Conservation (phyloP, 2,113 vertebrate genomes). For the Uria aalge region DNA sequence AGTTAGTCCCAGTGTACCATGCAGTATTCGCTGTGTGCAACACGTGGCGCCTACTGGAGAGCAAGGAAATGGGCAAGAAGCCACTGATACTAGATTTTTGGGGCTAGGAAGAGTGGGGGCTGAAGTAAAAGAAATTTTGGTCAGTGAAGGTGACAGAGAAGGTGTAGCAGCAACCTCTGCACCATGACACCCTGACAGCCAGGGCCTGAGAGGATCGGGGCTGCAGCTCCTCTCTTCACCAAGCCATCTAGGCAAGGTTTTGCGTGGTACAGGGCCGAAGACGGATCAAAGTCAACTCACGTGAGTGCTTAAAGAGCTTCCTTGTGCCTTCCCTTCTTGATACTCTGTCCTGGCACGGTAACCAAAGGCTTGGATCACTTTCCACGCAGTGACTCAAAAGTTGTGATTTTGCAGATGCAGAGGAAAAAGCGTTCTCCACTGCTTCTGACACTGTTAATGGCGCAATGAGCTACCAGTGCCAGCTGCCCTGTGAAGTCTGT, state of each 20-base stretch:
- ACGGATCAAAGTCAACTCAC: neutral
- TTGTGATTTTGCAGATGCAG: neutral
- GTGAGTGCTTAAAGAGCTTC: fast-evolving
- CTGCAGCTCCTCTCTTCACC: neutral
- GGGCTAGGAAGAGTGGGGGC: neutral
- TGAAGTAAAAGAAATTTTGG: neutral
- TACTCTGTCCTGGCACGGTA: fast-evolving
- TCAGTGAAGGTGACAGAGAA: neutral
- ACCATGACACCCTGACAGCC: neutral
- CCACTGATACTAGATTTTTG: fast-evolving
- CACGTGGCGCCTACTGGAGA: fast-evolving
- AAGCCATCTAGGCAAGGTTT: neutral
- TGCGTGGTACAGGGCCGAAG: fast-evolving
- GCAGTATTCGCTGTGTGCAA: fast-evolving
- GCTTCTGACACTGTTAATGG: neutral
- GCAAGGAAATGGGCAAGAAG: neutral
- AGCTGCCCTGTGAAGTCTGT: neutral
- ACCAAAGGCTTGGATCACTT: neutral
- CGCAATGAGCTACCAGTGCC: neutral
- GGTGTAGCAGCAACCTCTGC: neutral
- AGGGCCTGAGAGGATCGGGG: neutral
- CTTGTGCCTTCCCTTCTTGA: neutral
- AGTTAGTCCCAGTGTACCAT: neutral
- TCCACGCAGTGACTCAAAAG: neutral
- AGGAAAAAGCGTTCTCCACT: neutral